Percentiles rank a stretch among this genome's conserved stretches.
These are phyloP conservation scores for Sapajus apella DNA, from an alignment of 2,113 vertebrate species.

Conservation along the genomic window DNA sequence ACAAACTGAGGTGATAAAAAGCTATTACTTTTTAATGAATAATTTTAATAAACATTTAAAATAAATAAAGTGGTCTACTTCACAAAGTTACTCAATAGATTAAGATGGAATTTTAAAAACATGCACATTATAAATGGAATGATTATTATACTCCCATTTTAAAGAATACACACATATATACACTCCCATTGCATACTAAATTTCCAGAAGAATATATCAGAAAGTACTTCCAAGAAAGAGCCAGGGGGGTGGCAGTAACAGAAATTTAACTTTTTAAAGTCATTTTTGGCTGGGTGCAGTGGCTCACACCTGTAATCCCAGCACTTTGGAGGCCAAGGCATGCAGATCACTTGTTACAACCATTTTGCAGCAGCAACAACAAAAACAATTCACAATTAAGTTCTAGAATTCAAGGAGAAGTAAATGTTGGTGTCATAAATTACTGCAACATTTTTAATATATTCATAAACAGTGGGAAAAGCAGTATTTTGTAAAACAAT, in stretches of 20 bases:
- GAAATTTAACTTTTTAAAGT: neutral
- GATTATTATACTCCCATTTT: neutral
- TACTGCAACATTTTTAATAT: neutral
- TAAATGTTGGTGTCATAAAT: neutral
- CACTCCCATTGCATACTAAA: neutral
- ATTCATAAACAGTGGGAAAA: conserved; percentile 10
- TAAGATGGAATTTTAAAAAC: neutral
- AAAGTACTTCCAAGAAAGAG: neutral
- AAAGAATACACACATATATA: neutral
- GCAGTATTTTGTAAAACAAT: neutral
- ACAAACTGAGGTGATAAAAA: conserved; percentile 22
- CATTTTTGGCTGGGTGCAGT: too few relatives aligned
- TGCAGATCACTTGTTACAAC: neutral
- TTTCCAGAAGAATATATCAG: neutral
- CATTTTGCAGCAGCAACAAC: neutral
- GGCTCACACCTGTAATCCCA: too few relatives aligned
- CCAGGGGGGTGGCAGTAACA: neutral
- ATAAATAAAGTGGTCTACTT: neutral
- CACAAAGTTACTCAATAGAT: neutral
- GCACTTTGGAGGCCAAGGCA: too few relatives aligned
- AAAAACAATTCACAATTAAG: neutral
- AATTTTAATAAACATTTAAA: neutral
- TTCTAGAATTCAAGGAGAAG: neutral
- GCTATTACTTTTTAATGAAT: neutral
- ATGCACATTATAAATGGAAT: neutral